Evolutionary conservation across 2,888 invertebrate species (phyloP), one percentile per base, ranked within the genome.

Genomic region (Cephus pygmeus): DNA sequence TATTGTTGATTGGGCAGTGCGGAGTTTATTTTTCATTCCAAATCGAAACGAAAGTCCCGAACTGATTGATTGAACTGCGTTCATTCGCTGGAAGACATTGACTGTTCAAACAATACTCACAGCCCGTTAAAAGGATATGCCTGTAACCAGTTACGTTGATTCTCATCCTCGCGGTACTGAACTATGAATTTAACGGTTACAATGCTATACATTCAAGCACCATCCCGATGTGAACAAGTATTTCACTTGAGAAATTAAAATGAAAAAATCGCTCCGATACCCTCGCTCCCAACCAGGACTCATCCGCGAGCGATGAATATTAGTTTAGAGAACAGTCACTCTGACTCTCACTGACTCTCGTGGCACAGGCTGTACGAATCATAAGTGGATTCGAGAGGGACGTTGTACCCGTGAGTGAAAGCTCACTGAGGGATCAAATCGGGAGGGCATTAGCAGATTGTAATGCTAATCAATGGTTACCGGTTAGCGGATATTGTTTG

Each of bases 381-480:
- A 73, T 73, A 73, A n/a, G 33, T 30, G 34, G 34, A 34, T 73
- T 73, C 34, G 33, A 73, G 30, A 73, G 33, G 73, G 73, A 34
- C 73, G 33, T 73, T 73, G 33, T 30, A 12, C 34, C 31, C 33
- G 33, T 34, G 73, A 73, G 23, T 73, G 56, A 56, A 56, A 56
- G 56, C 56, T 56, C 23, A 56, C 56, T 56, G 56, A 56, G 56
- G 56, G 56, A 56, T 56, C 56, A 56, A 56, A 56, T 56, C 56
- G 56, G 56, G 56, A 56, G 23, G 56, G 56, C 87, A 88, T 88
- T 87, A 88, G 86, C 82, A 88, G 85, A 90, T 89, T 88, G 87
- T 88, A 90, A 90, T 90, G 88, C 88, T 88, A 89, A 90, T 90
- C 87, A 89, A 87, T 87, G 86, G 86, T 86, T 87, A 85, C 85